A percentile compares a stretch with the other conserved stretches of the same genome.
Evolutionary conservation across 92 coral and sea anemone species (phyloP).

Genomic region (Palythoa caribaeorum): DNA sequence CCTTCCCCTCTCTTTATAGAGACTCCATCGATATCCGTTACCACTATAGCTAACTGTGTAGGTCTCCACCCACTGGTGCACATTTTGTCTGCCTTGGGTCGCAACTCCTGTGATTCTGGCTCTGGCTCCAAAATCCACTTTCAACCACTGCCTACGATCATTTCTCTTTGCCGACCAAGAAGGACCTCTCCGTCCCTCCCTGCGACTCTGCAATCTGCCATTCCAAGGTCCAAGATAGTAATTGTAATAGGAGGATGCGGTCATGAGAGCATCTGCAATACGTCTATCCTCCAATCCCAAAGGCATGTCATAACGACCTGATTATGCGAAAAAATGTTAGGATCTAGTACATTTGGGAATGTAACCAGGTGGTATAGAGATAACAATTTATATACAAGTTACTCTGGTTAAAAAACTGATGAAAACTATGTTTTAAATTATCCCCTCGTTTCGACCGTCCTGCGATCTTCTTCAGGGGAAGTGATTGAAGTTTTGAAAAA

Average conservation of each 20-base stretch:
- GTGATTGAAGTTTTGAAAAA: too few species aligned
- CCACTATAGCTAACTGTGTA: constrained; percentile 73
- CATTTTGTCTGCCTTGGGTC: constrained; percentile 84
- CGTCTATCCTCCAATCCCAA: constrained; percentile 82
- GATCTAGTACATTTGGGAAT: too few species aligned
- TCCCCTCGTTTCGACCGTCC: too few species aligned
- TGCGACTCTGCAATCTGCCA: constrained; percentile 72
- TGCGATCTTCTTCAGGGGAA: too few species aligned
- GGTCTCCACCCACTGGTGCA: constrained; percentile 82
- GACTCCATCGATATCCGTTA: constrained; percentile 67
- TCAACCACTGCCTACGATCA: constrained; percentile 71
- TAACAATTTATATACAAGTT: too few species aligned
- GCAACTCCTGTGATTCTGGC: constrained; percentile 74
- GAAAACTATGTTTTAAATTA: too few species aligned
- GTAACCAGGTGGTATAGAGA: too few species aligned
- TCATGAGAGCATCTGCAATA: constrained; percentile 80
- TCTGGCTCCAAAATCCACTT: constrained; percentile 81
- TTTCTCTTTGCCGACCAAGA: constrained; percentile 84
- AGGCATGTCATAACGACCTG: constrained; percentile 65
- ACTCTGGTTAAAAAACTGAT: too few species aligned
- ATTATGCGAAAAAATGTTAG: not conserved
- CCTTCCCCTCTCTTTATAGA: constrained; percentile 70
- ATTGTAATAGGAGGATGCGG: constrained; percentile 76
- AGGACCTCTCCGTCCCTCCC: constrained; percentile 70
- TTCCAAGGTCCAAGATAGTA: constrained; percentile 75